phyloP scores from a whole-genome alignment of 2,113 vertebrate genomes.

The Mus spicilegus region DNA sequence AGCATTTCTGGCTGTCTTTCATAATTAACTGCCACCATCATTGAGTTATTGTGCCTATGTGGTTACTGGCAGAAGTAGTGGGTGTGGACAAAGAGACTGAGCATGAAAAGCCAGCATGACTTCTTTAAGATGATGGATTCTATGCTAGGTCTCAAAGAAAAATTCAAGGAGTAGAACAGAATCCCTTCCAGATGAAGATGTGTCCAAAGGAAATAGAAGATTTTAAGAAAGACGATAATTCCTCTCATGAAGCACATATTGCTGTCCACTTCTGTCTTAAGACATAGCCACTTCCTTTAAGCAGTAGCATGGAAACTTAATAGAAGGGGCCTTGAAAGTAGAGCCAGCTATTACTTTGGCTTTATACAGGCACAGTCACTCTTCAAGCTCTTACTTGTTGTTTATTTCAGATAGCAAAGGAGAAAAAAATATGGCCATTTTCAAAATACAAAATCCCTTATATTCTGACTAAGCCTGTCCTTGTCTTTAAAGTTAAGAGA shows the following conservation, averaged over 20 bases:
- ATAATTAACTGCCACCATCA: background rate
- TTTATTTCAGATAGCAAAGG: slow-evolving; percentile 50
- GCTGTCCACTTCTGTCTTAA: background rate
- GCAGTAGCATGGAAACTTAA: slow-evolving; percentile 19
- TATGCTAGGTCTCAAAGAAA: slow-evolving; percentile 20
- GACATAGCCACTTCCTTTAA: slow-evolving; percentile 44
- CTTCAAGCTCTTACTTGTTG: slow-evolving; percentile 41
- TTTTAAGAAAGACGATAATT: slow-evolving; percentile 47
- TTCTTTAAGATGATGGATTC: slow-evolving; percentile 4
- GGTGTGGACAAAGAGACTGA: background rate
- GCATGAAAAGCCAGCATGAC: background rate
- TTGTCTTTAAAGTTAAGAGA: slow-evolving; percentile 25
- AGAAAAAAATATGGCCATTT: slow-evolving; percentile 46
- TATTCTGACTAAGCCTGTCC: slow-evolving; percentile 25
- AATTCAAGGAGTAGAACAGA: background rate
- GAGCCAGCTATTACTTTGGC: background rate
- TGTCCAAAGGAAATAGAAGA: background rate
- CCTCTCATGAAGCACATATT: slow-evolving; percentile 8
- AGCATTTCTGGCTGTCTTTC: background rate
- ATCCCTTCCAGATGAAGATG: slow-evolving; percentile 9
- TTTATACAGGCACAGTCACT: slow-evolving; percentile 22
- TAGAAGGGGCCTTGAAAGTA: slow-evolving; percentile 36
- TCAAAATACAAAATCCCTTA: slow-evolving; percentile 59
- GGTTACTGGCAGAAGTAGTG: background rate
- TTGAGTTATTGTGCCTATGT: background rate